Conservation (phyloP, 2,797 vertebrate genomes). For the Pteropus rufus region DNA sequence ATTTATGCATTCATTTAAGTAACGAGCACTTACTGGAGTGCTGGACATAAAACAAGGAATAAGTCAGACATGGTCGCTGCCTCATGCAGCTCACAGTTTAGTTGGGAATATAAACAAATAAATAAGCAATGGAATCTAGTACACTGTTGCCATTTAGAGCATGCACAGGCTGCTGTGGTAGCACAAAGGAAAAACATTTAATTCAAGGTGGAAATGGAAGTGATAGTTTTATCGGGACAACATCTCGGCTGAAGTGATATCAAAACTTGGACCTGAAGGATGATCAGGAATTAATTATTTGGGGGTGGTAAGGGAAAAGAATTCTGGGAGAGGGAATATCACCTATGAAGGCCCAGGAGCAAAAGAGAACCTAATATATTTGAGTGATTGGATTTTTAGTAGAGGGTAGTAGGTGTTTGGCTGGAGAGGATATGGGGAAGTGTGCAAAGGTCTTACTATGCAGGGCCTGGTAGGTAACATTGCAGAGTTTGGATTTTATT, state of each 20-base stretch:
- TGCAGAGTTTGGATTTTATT: neutral
- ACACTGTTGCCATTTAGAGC: neutral
- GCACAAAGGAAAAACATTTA: slow-evolving; percentile 18
- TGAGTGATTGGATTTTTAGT: neutral
- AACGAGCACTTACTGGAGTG: neutral
- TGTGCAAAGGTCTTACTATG: neutral
- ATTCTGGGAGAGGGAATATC: neutral
- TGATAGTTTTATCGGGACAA: neutral
- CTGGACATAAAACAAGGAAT: slow-evolving; percentile 17
- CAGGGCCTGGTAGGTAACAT: neutral
- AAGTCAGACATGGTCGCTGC: neutral
- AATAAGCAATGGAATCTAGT: neutral
- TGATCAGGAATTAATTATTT: neutral
- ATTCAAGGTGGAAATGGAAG: neutral
- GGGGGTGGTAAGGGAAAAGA: neutral
- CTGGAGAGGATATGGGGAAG: neutral
- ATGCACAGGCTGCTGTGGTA: neutral
- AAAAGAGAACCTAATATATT: slow-evolving; percentile 20
- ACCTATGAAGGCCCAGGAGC: neutral
- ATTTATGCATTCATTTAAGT: neutral
- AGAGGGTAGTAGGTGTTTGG: neutral
- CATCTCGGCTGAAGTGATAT: neutral
- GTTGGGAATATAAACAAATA: slow-evolving; percentile 5
- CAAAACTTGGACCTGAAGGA: slow-evolving; percentile 24
- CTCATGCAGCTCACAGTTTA: neutral